Percentiles rank a stretch among this genome's conserved stretches.
phyloP scores from a whole-genome alignment of 2,888 invertebrate species.

The Halocaridina rubra region DNA sequence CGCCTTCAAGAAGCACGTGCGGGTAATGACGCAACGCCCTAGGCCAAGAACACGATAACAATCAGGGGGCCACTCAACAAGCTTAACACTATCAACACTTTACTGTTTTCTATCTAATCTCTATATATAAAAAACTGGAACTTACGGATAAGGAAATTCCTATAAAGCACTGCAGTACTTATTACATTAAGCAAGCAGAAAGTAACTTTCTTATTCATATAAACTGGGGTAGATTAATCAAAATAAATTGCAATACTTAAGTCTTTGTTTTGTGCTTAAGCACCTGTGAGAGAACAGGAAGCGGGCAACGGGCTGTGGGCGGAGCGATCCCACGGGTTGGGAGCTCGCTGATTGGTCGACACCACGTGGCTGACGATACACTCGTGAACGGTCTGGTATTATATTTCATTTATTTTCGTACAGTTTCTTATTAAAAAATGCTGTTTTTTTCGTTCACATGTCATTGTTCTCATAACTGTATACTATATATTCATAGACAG shows the following conservation, averaged over 20 bases:
- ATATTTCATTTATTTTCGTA: not conserved
- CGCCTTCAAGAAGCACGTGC: conserved; percentile 55
- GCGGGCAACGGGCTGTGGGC: conserved; percentile 37
- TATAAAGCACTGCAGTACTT: no score
- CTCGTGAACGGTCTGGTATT: not conserved
- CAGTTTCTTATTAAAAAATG: no score
- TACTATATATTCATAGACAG: no score
- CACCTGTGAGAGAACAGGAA: conserved; percentile 47
- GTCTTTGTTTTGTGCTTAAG: not conserved
- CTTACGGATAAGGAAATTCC: no score
- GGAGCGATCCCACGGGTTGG: conserved; percentile 50
- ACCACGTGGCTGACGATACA: conserved; percentile 45
- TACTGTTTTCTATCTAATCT: not conserved
- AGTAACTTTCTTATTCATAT: no score
- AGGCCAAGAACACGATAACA: conserved; percentile 32
- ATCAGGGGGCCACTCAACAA: conserved; percentile 6
- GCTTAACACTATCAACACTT: not conserved
- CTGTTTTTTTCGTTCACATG: not conserved
- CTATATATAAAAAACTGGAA: not conserved
- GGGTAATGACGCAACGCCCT: conserved; percentile 46
- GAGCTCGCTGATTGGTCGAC: conserved; percentile 34
- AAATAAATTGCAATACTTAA: not conserved
- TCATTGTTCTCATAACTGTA: no score
- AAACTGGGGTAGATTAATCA: not conserved
- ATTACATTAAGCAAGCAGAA: not conserved